Base-by-base conservation (phyloP, 2,113 vertebrate species). In the Excalfactoria chinensis region DNA sequence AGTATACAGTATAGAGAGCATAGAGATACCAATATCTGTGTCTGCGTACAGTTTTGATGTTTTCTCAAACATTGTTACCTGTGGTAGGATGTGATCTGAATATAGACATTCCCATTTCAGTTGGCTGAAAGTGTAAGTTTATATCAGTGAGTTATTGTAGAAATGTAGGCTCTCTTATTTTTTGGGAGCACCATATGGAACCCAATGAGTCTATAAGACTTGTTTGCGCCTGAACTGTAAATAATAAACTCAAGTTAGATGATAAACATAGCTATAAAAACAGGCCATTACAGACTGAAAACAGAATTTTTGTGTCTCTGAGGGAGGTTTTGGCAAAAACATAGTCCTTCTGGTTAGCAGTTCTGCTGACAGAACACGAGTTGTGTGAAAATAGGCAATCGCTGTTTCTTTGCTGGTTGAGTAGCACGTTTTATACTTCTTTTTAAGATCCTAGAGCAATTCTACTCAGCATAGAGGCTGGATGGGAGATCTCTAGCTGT, bases 1-100 rank as follows among this genome's bases (percentile, higher is more conserved):
- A 41, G n/a, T 1, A 5, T 26, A 11, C 20, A 35, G 13, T 35
- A 28, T 43, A 46, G 83, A 62, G 0, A 1, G 28, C 2, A 0
- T 28, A 18, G 7, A 43, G 22, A 60, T 64, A 44, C 6, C 48
- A 48, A 0, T 64, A 37, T 41, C 62, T 90, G 7, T 86, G 26
- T 49, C 63, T 32, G 0, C 22, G 4, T 70, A 40, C 17, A 25
- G 19, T 59, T 70, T 13, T 68, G n/a, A 26, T 89, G 9, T 23
- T 79, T 89, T 48, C 56, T 62, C 41, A 75, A 81, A 64, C 58
- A 7, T 80, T 35, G 2, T 81, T 89, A 81, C 21, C 28, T 41
- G 62, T 84, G 34, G 43, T 46, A 72, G 32, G 15, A 40, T 2
- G 0, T 74, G 46, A 85, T 67, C 58, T 58, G 48, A 92, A 68